Evolutionary conservation across 2,113 vertebrate genomes (phyloP).

Genomic region (Apistogramma diplotaenia): DNA sequence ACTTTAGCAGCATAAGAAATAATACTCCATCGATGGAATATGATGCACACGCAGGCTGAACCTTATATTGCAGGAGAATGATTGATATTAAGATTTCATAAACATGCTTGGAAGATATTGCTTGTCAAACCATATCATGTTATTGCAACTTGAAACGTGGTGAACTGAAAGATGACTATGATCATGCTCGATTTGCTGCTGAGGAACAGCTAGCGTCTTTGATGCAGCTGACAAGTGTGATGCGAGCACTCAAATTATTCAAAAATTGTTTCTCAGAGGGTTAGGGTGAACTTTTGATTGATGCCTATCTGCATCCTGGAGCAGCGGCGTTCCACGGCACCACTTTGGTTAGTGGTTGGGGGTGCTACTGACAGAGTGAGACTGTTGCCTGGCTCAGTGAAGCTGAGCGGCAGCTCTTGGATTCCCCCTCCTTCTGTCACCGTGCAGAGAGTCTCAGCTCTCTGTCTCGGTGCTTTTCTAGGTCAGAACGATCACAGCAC

Average conservation of each 20-base stretch:
- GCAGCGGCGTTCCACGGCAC: constrained; percentile 21
- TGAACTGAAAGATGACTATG: background rate
- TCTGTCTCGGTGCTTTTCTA: constrained; percentile 67
- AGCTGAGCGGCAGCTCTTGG: constrained; percentile 38
- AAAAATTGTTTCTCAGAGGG: constrained; percentile 28
- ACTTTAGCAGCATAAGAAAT: background rate
- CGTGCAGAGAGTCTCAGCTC: constrained; percentile 45
- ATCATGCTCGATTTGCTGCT: constrained; percentile 26
- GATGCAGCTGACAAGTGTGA: constrained; percentile 35
- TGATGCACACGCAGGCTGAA: background rate
- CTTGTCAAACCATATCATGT: background rate
- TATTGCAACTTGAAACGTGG: constrained; percentile 2
- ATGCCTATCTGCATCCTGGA: constrained; percentile 32
- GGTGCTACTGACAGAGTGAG: constrained; percentile 32
- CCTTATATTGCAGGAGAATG: background rate
- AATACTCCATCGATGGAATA: background rate
- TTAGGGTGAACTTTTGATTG: constrained; percentile 56
- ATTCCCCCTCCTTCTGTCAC: constrained; percentile 57
- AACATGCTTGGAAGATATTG: background rate
- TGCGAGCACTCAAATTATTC: constrained; percentile 32
- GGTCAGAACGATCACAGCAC: constrained; percentile 65
- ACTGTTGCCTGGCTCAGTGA: constrained; percentile 46
- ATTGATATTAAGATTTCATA: constrained; percentile 21
- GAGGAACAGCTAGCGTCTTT: constrained; percentile 10
- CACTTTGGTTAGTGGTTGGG: background rate